Evolutionary conservation across 2,888 invertebrate species (phyloP).

Genomic region (Neocrepidodera transversa): DNA sequence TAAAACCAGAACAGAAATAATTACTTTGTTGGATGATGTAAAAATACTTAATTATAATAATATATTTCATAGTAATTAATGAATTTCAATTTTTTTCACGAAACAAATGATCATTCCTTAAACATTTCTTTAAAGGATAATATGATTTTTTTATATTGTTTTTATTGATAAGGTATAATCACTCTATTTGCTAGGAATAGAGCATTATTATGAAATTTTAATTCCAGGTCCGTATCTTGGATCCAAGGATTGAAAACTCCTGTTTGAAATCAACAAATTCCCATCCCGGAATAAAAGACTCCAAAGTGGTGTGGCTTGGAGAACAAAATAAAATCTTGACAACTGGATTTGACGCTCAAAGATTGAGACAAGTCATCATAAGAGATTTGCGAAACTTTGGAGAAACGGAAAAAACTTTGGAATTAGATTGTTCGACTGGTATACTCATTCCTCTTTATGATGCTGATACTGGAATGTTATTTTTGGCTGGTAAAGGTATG

Average conservation of each 20-base stretch:
- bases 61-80: too few species aligned
- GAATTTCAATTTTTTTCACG: too few species aligned
- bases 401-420: conserved; percentile 78
- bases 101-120: too few species aligned
- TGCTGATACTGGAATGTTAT: conserved; percentile 93
- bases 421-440: conserved; percentile 87
- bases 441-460: conserved; percentile 93
- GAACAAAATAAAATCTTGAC: conserved; percentile 83
- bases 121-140: too few species aligned
- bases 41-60: too few species aligned
- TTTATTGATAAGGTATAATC: too few species aligned
- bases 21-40: too few species aligned
- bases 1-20: too few species aligned
- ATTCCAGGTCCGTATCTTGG: conserved; percentile 76
- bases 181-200: too few species aligned
- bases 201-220: too few species aligned
- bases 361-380: conserved; percentile 86
- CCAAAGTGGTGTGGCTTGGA: conserved; percentile 89
- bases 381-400: conserved; percentile 85
- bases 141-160: too few species aligned
- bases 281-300: conserved; percentile 91
- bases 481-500: conserved; percentile 86
- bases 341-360: conserved; percentile 88
- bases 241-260: conserved; percentile 73
- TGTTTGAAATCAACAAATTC: conserved; percentile 73